A percentile compares a stretch with the other conserved stretches of the same genome.
Conservation (phyloP, 2,888 invertebrate genomes). For the Anticlea derivata region DNA sequence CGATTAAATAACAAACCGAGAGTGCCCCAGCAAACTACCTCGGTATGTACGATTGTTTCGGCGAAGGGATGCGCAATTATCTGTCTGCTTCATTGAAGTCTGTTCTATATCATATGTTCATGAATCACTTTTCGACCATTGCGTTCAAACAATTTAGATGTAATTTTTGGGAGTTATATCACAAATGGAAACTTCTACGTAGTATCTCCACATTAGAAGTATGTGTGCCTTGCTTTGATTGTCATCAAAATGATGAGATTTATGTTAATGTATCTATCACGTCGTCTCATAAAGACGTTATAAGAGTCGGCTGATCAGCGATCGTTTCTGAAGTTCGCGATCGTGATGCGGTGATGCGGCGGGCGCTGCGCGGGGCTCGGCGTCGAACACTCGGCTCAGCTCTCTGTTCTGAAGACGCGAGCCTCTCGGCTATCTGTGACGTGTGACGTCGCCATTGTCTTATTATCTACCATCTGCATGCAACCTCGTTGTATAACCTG, state of each 20-base stretch:
- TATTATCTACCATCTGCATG: conserved; percentile 21
- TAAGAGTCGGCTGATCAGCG: too few relatives aligned
- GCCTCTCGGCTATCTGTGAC: background rate
- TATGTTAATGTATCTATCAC: too few relatives aligned
- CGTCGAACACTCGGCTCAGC: background rate
- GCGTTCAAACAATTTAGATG: too few relatives aligned
- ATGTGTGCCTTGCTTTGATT: too few relatives aligned
- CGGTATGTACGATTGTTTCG: background rate
- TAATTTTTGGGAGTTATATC: conserved; percentile 1
- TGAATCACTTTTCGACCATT: too few relatives aligned
- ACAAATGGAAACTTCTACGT: conserved; percentile 6
- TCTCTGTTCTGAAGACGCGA: background rate
- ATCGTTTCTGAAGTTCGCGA: background rate
- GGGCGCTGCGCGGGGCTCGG: too few relatives aligned
- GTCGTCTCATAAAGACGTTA: too few relatives aligned
- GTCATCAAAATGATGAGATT: too few relatives aligned
- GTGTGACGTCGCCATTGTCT: conserved; percentile 21
- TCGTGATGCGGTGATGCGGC: background rate
- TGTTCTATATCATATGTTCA: too few relatives aligned
- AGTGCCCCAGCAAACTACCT: background rate
- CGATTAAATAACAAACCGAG: background rate
- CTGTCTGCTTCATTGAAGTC: background rate
- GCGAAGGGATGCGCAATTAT: background rate
- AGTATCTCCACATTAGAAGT: too few relatives aligned
- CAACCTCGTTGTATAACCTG: conserved; percentile 24